Conservation (phyloP, 2,113 vertebrate species). For the Sakesphorus luctuosus region DNA sequence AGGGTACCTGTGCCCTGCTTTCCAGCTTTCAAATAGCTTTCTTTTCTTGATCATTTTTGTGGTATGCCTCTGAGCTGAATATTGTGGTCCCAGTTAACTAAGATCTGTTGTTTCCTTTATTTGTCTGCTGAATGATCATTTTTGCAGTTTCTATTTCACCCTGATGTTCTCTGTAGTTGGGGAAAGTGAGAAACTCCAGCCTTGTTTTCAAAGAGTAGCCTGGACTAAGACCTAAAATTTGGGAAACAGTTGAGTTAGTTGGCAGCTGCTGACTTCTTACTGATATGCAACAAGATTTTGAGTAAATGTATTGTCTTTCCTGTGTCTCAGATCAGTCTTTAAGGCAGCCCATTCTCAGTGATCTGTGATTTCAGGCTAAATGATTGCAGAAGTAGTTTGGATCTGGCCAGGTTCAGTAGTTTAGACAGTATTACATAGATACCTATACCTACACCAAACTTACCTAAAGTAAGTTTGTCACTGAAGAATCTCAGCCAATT, state of each 20-base stretch:
- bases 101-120: neutral
- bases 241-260: neutral
- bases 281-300: neutral
- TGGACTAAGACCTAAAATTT: neutral
- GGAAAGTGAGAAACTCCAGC: neutral
- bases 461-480: neutral
- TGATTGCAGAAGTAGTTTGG: neutral
- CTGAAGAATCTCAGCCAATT: neutral
- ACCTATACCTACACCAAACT: neutral
- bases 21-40: neutral
- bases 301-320: neutral
- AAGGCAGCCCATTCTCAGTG: neutral
- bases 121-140: neutral
- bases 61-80: neutral
- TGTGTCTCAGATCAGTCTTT: neutral
- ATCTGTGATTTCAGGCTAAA: neutral
- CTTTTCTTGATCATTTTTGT: neutral
- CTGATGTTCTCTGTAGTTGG: fast-evolving
- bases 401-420: neutral
- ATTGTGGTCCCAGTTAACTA: neutral
- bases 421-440: neutral
- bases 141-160: neutral
- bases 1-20: neutral
- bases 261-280: neutral
- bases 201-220: neutral